These are phyloP conservation scores for Ferdinandea cuprea DNA, from an alignment of 2,888 invertebrate species.

Conservation along the genomic window DNA sequence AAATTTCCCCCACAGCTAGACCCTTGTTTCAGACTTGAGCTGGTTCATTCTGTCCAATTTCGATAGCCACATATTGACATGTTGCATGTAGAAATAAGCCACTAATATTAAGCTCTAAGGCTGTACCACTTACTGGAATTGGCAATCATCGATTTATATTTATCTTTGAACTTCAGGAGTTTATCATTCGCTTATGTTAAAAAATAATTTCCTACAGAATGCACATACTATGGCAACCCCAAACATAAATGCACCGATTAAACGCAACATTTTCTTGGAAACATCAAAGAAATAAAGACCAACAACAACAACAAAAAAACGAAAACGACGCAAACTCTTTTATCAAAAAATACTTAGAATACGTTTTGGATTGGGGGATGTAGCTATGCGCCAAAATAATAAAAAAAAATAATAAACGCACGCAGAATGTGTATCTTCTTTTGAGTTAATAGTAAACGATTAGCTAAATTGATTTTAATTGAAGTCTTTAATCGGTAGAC, in stretches of 20 bases:
- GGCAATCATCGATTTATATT: too few species aligned
- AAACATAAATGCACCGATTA: conserved; percentile 12
- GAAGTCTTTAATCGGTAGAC: conserved; percentile 76
- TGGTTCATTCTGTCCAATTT: too few species aligned
- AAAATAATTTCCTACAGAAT: background rate
- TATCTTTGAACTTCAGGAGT: too few species aligned
- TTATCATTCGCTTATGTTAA: too few species aligned
- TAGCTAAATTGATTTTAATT: conserved; percentile 82
- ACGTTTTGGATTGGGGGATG: conserved; percentile 15
- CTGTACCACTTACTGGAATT: too few species aligned
- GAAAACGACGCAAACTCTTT: conserved; percentile 7
- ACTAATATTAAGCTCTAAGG: too few species aligned
- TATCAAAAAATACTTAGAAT: conserved; percentile 3
- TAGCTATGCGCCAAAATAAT: conserved; percentile 65
- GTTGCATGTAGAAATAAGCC: too few species aligned
- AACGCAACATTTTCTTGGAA: conserved; percentile 52
- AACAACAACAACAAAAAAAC: conserved; percentile 1
- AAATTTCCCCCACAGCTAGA: too few species aligned
- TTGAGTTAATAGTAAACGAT: conserved; percentile 79
- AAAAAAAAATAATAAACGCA: conserved; percentile 58
- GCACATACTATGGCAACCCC: conserved; percentile 39
- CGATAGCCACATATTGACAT: too few species aligned
- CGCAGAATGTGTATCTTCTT: conserved; percentile 32
- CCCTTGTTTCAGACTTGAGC: too few species aligned
- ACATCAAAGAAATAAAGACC: conserved; percentile 55